These are phyloP conservation scores for Choloepus didactylus DNA, from an alignment of 2,797 vertebrate genomes.

Conservation along the genomic window DNA sequence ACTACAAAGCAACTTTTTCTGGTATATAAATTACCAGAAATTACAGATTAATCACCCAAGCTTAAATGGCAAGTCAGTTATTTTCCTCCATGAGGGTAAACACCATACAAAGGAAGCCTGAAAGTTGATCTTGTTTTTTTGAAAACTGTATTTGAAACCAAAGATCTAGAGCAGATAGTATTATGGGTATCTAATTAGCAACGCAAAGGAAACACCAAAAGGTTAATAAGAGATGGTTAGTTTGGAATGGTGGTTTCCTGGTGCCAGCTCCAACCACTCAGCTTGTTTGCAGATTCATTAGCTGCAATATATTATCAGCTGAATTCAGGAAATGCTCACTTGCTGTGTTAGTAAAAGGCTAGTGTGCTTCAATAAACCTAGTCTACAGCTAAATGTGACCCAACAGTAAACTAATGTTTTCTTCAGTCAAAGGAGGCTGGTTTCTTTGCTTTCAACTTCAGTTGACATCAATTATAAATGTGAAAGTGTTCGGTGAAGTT, in stretches of 20 bases:
- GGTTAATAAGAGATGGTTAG: conserved; percentile 88
- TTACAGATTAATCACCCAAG: conserved; percentile 84
- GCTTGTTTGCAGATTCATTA: conserved; percentile 90
- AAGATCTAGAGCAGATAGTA: conserved; percentile 82
- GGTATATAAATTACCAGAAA: conserved; percentile 84
- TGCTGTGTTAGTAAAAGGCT: conserved; percentile 86
- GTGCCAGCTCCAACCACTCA: conserved; percentile 87
- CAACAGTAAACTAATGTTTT: conserved; percentile 64
- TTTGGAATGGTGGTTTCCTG: conserved; percentile 88
- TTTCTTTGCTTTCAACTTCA: conserved; percentile 48
- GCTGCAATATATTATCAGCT: conserved; percentile 78
- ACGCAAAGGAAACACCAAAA: conserved; percentile 87
- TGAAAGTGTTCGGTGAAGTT: conserved; percentile 72
- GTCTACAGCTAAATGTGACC: conserved; percentile 41
- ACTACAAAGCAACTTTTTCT: conserved; percentile 82
- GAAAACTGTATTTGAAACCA: conserved; percentile 85
- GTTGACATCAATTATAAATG: conserved; percentile 68
- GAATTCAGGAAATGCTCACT: background rate
- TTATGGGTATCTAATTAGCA: conserved; percentile 87
- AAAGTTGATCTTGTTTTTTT: conserved; percentile 82
- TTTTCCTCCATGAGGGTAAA: conserved; percentile 84
- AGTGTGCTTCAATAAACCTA: conserved; percentile 82
- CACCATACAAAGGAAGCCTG: conserved; percentile 80
- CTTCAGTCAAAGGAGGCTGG: conserved; percentile 72
- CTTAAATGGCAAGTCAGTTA: conserved; percentile 82